phyloP scores from a whole-genome alignment of 92 coral and sea anemone species.

The Zoanthus sansibaricus region DNA sequence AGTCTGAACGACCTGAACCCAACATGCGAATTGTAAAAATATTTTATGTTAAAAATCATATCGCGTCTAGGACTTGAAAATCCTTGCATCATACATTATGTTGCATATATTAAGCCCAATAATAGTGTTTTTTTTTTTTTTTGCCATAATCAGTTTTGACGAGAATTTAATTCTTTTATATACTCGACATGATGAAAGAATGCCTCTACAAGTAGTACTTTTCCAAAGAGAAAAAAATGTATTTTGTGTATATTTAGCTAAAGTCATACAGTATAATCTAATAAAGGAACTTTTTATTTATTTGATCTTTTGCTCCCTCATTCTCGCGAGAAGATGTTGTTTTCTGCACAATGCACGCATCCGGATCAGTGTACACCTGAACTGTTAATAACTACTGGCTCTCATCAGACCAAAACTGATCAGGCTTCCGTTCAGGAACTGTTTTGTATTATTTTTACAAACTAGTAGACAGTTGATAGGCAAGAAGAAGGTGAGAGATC shows the following conservation, averaged over 20 bases:
- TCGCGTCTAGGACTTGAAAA: no score
- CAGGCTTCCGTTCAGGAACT: slow-evolving; percentile 35
- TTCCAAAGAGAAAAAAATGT: neutral
- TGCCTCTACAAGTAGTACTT: no score
- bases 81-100: no score
- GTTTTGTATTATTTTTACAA: neutral
- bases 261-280: neutral
- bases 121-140: no score
- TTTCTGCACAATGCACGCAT: neutral
- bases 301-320: neutral
- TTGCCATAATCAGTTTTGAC: no score
- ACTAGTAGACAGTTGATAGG: no score
- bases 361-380: neutral
- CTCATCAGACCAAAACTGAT: neutral
- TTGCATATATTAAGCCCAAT: no score
- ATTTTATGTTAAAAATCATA: neutral
- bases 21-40: neutral
- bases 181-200: no score
- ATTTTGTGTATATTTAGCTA: neutral
- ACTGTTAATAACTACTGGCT: neutral
- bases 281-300: neutral
- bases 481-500: neutral
- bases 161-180: no score
- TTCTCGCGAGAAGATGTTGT: neutral
- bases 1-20: neutral